Percentiles rank a stretch among this genome's conserved stretches.
These are phyloP conservation scores for Sorex fumeus DNA, from an alignment of 2,113 vertebrate species.

Conservation along the genomic window DNA sequence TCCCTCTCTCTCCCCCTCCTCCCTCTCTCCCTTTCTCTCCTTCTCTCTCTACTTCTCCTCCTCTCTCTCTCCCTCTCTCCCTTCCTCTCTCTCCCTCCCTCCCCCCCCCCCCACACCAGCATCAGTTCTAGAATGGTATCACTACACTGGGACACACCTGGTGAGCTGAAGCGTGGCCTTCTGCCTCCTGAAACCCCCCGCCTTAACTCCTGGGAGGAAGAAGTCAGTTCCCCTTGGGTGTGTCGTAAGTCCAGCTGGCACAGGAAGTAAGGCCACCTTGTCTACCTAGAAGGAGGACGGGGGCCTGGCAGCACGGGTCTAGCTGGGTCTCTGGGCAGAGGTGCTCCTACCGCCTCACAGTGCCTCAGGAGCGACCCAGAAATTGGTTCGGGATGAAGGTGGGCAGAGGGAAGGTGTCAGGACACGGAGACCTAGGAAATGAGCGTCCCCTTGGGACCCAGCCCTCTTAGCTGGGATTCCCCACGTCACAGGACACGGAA, in stretches of 20 bases:
- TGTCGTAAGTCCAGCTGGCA: not conserved
- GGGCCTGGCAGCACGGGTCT: not conserved
- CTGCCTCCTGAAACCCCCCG: not conserved
- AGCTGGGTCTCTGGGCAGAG: not conserved
- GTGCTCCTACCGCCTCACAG: not conserved
- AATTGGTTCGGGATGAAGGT: constrained; percentile 52
- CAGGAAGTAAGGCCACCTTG: not conserved
- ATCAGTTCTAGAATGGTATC: not conserved
- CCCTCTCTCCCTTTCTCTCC: too few species aligned
- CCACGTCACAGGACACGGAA: not conserved
- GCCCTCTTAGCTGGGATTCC: not conserved
- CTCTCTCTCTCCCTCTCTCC: too few species aligned
- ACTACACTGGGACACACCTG: too few species aligned
- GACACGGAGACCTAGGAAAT: constrained; percentile 12
- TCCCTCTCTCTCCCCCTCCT: too few species aligned
- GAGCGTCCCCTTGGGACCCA: not conserved
- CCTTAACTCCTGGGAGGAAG: not conserved
- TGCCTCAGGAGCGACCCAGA: not conserved
- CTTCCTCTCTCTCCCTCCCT: too few species aligned
- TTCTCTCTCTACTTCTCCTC: too few species aligned
- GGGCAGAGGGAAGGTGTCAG: constrained; percentile 7
- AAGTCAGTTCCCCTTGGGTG: not conserved
- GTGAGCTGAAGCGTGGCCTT: not conserved
- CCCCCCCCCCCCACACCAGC: too few species aligned
- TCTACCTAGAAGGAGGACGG: not conserved